A percentile compares a stretch with the other conserved stretches of the same genome.
Evolutionary conservation across 2,113 vertebrate genomes (phyloP).

Genomic region (Psittacula cyanocephala): DNA sequence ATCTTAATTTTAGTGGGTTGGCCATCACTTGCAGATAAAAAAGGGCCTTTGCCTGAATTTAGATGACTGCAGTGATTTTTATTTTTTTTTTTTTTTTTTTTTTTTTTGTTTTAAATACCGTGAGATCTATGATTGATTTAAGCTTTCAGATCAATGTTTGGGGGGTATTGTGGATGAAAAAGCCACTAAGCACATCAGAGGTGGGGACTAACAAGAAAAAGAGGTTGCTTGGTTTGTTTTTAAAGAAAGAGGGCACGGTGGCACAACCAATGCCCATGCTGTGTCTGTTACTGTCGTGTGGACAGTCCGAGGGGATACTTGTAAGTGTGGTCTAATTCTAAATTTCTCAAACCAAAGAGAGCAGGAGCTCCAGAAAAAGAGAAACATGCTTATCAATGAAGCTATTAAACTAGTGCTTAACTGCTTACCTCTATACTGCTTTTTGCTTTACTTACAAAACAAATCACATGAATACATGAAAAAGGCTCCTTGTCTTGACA

Average conservation of each 20-base stretch:
- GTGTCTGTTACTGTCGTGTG: not conserved
- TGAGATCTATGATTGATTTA: not conserved
- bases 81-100: not conserved
- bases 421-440: not conserved
- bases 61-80: no score
- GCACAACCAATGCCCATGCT: rapidly evolving
- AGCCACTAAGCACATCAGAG: not conserved
- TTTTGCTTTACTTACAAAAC: not conserved
- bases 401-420: not conserved
- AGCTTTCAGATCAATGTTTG: not conserved
- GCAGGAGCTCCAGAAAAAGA: not conserved
- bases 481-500: slow-evolving; percentile 20
- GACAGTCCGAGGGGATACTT: not conserved
- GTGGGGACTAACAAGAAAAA: not conserved
- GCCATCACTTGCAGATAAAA: no score
- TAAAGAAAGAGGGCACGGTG: not conserved
- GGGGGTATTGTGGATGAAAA: not conserved
- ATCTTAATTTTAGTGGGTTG: no score
- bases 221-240: not conserved
- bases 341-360: not conserved
- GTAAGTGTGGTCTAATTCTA: not conserved
- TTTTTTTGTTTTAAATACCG: not conserved
- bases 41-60: no score
- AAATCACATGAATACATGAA: not conserved
- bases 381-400: not conserved